Conservation (phyloP, 2,113 vertebrate species). For the Limnothrissa miodon region DNA sequence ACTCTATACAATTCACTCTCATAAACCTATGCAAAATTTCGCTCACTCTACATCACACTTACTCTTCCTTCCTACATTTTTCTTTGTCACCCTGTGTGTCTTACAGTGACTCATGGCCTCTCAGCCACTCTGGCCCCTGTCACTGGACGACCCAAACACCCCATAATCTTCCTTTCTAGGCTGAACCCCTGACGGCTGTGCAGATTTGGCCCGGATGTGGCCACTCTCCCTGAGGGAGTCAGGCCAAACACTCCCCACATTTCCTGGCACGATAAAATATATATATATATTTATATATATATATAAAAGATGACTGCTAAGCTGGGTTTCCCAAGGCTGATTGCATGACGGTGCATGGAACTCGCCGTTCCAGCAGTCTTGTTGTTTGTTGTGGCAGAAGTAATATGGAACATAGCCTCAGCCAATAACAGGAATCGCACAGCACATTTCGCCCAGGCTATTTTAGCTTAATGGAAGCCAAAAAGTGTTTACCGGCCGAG, state of each 20-base stretch:
- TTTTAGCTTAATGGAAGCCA: not conserved
- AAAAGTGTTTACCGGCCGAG: not conserved
- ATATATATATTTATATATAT: no score
- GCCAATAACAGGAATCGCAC: not conserved
- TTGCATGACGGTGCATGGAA: not conserved
- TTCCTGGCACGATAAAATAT: conserved; percentile 22
- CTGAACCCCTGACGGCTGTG: not conserved
- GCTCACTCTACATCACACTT: not conserved
- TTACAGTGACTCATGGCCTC: not conserved
- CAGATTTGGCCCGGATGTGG: conserved; percentile 23
- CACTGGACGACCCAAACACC: not conserved
- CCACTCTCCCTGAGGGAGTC: conserved; percentile 18
- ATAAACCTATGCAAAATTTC: not conserved
- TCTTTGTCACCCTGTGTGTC: not conserved
- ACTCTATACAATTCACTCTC: not conserved
- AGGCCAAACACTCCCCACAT: conserved; percentile 16
- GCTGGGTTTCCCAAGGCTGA: conserved; percentile 2
- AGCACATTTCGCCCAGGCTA: not conserved
- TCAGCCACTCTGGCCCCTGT: not conserved
- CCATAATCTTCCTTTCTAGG: not conserved
- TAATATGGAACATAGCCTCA: conserved; percentile 3
- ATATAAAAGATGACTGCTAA: not conserved
- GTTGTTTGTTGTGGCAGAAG: not conserved
- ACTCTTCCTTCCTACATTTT: not conserved
- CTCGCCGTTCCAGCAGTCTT: no score